Evolutionary conservation across 2,797 vertebrate genomes (phyloP).

Genomic region (Toxotes lorentzi): DNA sequence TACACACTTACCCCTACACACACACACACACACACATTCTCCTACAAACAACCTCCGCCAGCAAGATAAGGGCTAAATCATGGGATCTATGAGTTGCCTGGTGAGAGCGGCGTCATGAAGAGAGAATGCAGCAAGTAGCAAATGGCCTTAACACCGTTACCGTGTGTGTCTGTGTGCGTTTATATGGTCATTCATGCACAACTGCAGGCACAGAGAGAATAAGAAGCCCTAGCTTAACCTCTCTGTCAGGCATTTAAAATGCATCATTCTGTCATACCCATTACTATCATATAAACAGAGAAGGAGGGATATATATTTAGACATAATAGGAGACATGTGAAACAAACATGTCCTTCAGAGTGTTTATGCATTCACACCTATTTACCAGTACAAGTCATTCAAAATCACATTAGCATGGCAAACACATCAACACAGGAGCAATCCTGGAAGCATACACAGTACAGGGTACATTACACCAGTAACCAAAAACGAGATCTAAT

Average conservation of each 20-base stretch:
- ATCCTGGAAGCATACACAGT: neutral
- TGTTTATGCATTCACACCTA: conserved; percentile 28
- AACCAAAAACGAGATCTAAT: neutral
- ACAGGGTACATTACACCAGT: neutral
- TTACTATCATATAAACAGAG: conserved; percentile 38
- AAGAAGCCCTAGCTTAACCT: conserved; percentile 19
- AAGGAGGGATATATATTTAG: conserved; percentile 37
- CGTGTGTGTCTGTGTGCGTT: conserved; percentile 15
- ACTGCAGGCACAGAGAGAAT: conserved; percentile 31
- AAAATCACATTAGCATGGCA: conserved; percentile 45
- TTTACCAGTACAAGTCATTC: conserved; percentile 25
- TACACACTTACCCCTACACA: conserved; percentile 15
- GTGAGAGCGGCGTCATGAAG: conserved; percentile 64
- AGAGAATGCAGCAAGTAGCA: conserved; percentile 60
- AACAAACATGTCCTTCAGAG: conserved; percentile 45
- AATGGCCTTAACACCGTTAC: conserved; percentile 65
- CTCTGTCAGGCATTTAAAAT: conserved; percentile 37
- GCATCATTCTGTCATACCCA: conserved; percentile 44
- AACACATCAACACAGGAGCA: conserved; percentile 22
- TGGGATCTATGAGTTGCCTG: conserved; percentile 68
- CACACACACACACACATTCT: conserved; percentile 41
- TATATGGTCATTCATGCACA: conserved; percentile 57
- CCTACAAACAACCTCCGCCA: conserved; percentile 73
- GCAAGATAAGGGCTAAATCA: conserved; percentile 76
- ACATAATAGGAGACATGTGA: conserved; percentile 27